These are phyloP conservation scores for Panagrolaimus sp. DNA, from an alignment of 1,140 invertebrate genomes.

Conservation along the genomic window DNA sequence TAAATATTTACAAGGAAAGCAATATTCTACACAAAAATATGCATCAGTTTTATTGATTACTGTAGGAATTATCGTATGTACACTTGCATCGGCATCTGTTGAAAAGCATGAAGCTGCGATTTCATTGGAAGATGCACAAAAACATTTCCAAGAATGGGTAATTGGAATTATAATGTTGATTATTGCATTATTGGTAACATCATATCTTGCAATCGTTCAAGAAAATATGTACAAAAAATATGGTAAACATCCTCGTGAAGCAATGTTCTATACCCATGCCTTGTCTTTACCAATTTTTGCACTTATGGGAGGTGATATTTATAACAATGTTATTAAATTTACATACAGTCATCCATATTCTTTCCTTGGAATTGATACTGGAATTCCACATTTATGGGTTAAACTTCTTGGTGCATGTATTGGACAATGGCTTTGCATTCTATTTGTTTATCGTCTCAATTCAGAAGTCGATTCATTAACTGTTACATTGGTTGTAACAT, in stretches of 20 bases:
- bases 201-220: conserved; percentile 92
- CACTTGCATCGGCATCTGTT: conserved; percentile 70
- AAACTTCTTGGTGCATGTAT: conserved; percentile 79
- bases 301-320: conserved; percentile 71
- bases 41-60: conserved; percentile 86
- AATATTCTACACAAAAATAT: conserved; percentile 79
- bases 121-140: conserved; percentile 50
- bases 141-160: conserved; percentile 56
- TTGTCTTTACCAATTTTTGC: conserved; percentile 79
- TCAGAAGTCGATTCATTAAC: conserved; percentile 87
- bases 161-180: conserved; percentile 77
- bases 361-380: conserved; percentile 59
- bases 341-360: conserved; percentile 59
- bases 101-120: conserved; percentile 45
- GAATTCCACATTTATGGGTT: conserved; percentile 71
- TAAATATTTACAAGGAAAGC: conserved; percentile 77
- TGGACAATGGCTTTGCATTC: conserved; percentile 85
- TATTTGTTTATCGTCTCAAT: conserved; percentile 85
- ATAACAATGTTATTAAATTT: conserved; percentile 66
- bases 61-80: conserved; percentile 81
- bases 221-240: conserved; percentile 77
- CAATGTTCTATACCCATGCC: conserved; percentile 87
- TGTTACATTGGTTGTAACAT: conserved; percentile 87
- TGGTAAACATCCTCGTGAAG: conserved; percentile 89
- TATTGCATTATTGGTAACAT: conserved; percentile 82